Percentiles rank a stretch among this genome's conserved stretches.
These are phyloP conservation scores for Spilosoma lubricipeda DNA, from an alignment of 2,888 invertebrate genomes.

Conservation along the genomic window DNA sequence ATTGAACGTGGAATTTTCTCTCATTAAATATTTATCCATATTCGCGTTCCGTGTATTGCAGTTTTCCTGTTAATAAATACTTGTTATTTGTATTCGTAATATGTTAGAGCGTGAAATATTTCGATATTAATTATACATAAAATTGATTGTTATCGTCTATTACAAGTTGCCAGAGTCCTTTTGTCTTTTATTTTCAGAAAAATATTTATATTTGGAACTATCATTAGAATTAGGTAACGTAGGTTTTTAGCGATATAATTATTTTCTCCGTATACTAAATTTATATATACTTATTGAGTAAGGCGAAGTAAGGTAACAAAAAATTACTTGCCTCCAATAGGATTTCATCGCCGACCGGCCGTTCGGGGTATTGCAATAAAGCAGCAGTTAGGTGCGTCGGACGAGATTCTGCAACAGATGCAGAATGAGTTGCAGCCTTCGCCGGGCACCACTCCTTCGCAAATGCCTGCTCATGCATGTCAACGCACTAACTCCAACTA, in stretches of 20 bases:
- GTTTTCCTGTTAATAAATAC: not conserved
- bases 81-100: not conserved
- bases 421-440: conserved; percentile 88
- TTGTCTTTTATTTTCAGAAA: no score
- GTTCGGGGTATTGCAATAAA: conserved; percentile 93
- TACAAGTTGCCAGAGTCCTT: no score
- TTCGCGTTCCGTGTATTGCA: not conserved
- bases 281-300: not conserved
- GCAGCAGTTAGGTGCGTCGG: conserved; percentile 93
- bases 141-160: no score
- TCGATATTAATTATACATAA: no score
- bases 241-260: not conserved
- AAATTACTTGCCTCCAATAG: conserved; percentile 49
- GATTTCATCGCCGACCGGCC: conserved; percentile 94
- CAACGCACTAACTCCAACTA: conserved; percentile 77
- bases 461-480: conserved; percentile 71
- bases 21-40: not conserved
- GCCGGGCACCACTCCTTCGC: conserved; percentile 61
- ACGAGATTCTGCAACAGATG: conserved; percentile 93
- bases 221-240: not conserved
- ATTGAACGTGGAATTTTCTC: not conserved
- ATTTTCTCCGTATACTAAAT: not conserved
- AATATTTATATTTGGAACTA: not conserved
- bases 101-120: not conserved
- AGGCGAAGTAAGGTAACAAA: not conserved